Base-by-base conservation (phyloP, 2,797 vertebrate genomes). In the Eupleurogrammus muticus region DNA sequence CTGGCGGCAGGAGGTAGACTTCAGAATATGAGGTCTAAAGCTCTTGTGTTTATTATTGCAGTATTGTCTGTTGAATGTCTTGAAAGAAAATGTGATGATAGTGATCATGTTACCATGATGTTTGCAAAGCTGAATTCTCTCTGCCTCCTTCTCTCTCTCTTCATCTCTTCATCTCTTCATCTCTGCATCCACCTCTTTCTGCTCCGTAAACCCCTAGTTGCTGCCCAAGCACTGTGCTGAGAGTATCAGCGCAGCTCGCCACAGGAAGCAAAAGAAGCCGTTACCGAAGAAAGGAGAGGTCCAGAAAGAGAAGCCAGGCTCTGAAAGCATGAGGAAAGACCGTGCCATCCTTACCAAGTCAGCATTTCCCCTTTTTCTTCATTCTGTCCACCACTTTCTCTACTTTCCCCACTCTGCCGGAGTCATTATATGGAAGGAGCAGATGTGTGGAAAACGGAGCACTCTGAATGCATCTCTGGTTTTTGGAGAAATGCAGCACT, bases 251-350 rank as follows among this genome's bases (percentile, higher is more conserved):
- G 94, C 94, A 17, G 97, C 95, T 49, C 95, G 95, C 17, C 90
- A 92, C 51, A 97, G 97, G 87, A 97, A 96, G 65, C 67, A 89
- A 51, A 95, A 94, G 52, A 99, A 95, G 80, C 87, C 78, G 0
- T 0, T 82, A 0, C 85, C 92, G 38, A 97, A 94, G 79, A 98
- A 95, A 76, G 94, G 93, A 47, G 96, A 96, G 24, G 82, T 94
- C 0, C 94, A 92, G 81, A 93, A 93, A 71, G 95, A 97, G 76
- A 98, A 96, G 50, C 97, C 98, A 0, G 97, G 97, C 0, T 86
- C 94, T 0, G 98, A 99, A 85, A 99, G 98, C 85, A 92, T 94
- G 67, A 93, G 97, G 63, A 97, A 95, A 82, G 95, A 99, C 92
- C 86, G 97, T 21, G 90, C 83, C 8, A 13, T 98, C 24, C 84